Evolutionary conservation across 2,797 vertebrate species (phyloP).

Genomic region (Spondyliosoma cantharus): DNA sequence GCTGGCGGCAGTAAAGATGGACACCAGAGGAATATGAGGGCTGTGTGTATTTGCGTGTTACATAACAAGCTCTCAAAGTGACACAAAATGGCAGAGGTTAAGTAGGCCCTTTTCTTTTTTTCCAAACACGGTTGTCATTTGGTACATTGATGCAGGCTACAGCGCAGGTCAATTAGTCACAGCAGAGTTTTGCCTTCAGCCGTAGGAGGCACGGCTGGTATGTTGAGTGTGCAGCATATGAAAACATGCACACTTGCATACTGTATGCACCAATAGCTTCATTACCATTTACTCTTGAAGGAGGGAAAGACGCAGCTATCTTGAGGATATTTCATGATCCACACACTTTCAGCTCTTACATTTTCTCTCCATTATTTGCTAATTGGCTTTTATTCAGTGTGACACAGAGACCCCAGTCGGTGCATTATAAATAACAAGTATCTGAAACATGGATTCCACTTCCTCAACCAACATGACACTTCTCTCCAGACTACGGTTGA

Average conservation of each 20-base stretch:
- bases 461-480: conserved; percentile 22
- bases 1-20: conserved; percentile 60
- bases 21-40: conserved; percentile 56
- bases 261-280: conserved; percentile 35
- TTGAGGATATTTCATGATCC: conserved; percentile 64
- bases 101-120: conserved; percentile 54
- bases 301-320: conserved; percentile 60
- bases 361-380: conserved; percentile 65
- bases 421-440: conserved; percentile 42
- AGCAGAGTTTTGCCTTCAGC: conserved; percentile 41
- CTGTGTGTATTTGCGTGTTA: conserved; percentile 17
- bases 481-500: neutral
- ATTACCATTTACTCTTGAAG: conserved; percentile 44
- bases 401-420: conserved; percentile 44
- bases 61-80: conserved; percentile 45
- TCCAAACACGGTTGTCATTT: conserved; percentile 53
- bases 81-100: conserved; percentile 63
- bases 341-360: conserved; percentile 46
- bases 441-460: conserved; percentile 22
- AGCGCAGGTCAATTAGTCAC: conserved; percentile 58
- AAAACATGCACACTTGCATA: conserved; percentile 19
- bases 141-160: conserved; percentile 37
- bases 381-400: conserved; percentile 73
- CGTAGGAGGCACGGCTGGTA: conserved; percentile 24
- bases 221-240: conserved; percentile 42